Evolutionary conservation across 1,140 invertebrate species (phyloP), one percentile per base, ranked within the genome.

Genomic region (Polypedilum vanderplanki): DNA sequence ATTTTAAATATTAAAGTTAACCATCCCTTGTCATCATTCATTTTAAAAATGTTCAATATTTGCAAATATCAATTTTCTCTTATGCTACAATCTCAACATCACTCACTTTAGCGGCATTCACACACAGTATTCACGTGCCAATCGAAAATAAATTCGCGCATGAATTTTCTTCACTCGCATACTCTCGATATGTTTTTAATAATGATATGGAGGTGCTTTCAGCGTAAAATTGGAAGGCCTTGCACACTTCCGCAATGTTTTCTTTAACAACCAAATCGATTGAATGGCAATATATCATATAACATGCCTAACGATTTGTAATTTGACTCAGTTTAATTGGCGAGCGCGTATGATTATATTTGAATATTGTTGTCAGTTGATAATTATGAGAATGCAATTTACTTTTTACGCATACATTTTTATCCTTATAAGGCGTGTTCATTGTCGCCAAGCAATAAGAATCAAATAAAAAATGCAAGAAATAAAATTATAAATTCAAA

Each of bases 41-140:
- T 33, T 5, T 33, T 33, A 1, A 33, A 33, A 33, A 33, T 33
- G 24, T 33, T 33, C 24, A 33, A 33, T 33, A 33, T 33, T 33
- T 33, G 24, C 24, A 33, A 33, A 33, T 33, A 33, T 33, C 5
- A 33, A 33, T 33, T 33, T 33, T 33, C 5, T 5, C 24, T 33
- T 5, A 33, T 33, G 24, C 24, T 33, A 3, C 24, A 33, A 33
- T 33, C 24, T 33, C 5, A 3, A 1, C 24, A 33, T 33, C 24
- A 8, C 17, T 22, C 65, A 70, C 20, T 3, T 70, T 70, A 70
- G 20, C 65, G 65, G 65, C 65, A 70, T 70, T 70, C 65, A 70
- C 65, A 70, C 65, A 18, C 15, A 33, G 24, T 33, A 22, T 22
- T 70, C 65, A 70, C 65, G 65, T 70, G 65, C 65, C 65, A 70